Evolutionary conservation across 1,140 invertebrate species (phyloP), one percentile per base, ranked within the genome.

Genomic region (Drosophila arawakana): DNA sequence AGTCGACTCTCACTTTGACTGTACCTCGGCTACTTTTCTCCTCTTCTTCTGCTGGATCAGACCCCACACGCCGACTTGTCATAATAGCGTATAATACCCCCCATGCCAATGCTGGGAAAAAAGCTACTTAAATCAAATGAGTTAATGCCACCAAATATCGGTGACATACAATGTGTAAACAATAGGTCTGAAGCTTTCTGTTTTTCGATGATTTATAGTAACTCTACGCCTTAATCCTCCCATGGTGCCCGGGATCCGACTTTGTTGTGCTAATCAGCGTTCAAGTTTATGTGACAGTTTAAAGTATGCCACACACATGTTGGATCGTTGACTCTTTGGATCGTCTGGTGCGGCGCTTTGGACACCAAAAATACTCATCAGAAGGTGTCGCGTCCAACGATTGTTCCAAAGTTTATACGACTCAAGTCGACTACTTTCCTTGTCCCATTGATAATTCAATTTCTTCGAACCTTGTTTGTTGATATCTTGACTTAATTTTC

Each of bases 281-380:
- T 84, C 85, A 89, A 89, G 80, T 89, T 89, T 89, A 89, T 89
- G 84, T 89, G 84, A 89, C 84, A 84, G 82, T 89, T 89, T 89
- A 89, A 89, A 89, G 78, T 80, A 85, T 77, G 81, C 84, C 89
- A 91, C 84, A 91, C 89, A 70, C 82, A 68, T 7, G n/a, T 41
- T 67, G 46, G 72, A n/a, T 41, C 39, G 11, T 39, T 55, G 15
- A 15, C 15, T 15, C 15, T 15, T 15, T 15, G 57, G 62, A 57
- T 13, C 46, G 54, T 63, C 55, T 70, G 66, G 83, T 86, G 82
- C 73, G 83, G 83, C 82, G 82, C 82, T 86, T 70, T 60, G 46
- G 34, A 30, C 50, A 37, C 25, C 25, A 25, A 25, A 25, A 25
- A 25, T 25, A 25, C 49, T 18, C 43, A 46, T 46, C 54, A 63